Conservation (phyloP, 2,113 vertebrate genomes). For the Collichthys lucidus region DNA sequence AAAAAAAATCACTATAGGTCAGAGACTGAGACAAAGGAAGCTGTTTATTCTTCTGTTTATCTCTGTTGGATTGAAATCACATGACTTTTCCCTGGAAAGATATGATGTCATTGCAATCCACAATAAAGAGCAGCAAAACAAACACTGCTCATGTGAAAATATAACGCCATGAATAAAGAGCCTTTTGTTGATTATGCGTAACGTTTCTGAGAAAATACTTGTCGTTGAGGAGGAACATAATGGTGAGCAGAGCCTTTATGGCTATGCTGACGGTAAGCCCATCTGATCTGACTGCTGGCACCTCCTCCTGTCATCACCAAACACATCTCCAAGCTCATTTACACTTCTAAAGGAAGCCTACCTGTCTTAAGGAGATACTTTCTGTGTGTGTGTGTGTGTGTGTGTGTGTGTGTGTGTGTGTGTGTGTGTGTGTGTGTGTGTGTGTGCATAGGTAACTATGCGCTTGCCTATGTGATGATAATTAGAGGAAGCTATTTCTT, state of each 20-base stretch:
- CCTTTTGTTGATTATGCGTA: constrained; percentile 10
- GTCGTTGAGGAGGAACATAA: neutral
- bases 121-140: constrained; percentile 7
- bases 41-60: no score
- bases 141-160: constrained; percentile 3
- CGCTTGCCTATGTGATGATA: constrained; percentile 13
- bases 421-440: neutral
- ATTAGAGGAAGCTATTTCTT: constrained; percentile 46
- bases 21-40: no score
- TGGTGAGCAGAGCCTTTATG: constrained; percentile 14
- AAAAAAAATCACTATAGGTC: no score
- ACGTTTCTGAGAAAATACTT: constrained; percentile 13
- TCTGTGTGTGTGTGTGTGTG: neutral
- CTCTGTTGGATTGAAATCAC: constrained; percentile 5
- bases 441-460: neutral
- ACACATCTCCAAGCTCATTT: constrained; percentile 60
- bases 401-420: neutral
- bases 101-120: constrained; percentile 2
- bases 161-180: constrained; percentile 9
- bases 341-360: constrained; percentile 61
- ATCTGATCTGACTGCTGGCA: constrained; percentile 44
- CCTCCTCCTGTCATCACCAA: constrained; percentile 54
- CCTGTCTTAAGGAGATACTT: constrained; percentile 11
- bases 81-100: constrained; percentile 4
- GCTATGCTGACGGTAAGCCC: neutral